A percentile compares a stretch with the other conserved stretches of the same genome.
Conservation (phyloP, 2,113 vertebrate genomes). For the Mustelus asterias region DNA sequence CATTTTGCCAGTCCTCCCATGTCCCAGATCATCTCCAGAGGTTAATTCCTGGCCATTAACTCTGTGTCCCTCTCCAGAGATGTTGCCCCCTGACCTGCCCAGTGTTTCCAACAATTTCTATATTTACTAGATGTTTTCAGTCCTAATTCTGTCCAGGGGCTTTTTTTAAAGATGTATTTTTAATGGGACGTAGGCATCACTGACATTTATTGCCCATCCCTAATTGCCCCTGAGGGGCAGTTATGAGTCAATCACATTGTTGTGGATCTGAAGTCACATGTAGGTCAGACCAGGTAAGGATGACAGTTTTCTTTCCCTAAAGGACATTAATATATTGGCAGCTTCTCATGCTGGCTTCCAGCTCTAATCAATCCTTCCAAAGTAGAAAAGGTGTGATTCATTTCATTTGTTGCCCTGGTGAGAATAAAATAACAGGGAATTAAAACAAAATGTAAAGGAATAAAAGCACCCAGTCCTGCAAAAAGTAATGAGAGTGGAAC, state of each 20-base stretch:
- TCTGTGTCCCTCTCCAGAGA: neutral
- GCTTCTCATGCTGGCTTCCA: neutral
- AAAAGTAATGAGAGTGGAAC: neutral
- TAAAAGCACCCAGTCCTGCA: neutral
- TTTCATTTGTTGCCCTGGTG: neutral
- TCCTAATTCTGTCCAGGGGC: neutral
- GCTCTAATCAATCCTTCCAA: neutral
- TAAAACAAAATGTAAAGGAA: neutral
- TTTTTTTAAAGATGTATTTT: no score
- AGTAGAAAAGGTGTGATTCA: neutral
- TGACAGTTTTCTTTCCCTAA: no score
- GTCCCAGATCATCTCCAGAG: no score
- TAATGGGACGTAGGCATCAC: no score
- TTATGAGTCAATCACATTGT: no score
- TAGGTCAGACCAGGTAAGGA: no score
- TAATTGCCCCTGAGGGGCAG: no score
- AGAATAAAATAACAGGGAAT: neutral
- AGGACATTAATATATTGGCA: no score
- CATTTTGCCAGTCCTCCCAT: neutral
- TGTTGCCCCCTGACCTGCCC: neutral
- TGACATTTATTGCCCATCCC: no score
- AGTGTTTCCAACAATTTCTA: neutral
- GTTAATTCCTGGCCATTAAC: neutral
- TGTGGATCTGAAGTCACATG: no score
- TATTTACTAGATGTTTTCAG: neutral